These are phyloP conservation scores for Muricea muricata DNA, from an alignment of 92 coral and sea anemone species.

Conservation along the genomic window DNA sequence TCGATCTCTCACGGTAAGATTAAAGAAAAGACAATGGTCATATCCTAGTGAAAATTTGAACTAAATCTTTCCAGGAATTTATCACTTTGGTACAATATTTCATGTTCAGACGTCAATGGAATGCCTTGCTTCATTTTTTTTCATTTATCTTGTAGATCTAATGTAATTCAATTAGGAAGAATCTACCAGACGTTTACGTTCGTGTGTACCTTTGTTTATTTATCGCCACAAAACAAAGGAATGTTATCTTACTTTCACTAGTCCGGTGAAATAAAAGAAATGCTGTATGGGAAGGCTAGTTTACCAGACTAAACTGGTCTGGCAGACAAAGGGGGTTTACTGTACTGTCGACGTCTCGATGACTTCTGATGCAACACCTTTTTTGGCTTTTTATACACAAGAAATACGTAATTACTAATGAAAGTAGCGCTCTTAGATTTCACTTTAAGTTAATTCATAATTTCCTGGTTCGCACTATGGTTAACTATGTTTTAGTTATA, in stretches of 20 bases:
- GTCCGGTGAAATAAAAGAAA: neutral
- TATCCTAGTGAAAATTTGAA: too few species aligned
- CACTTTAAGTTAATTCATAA: neutral
- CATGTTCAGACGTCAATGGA: too few species aligned
- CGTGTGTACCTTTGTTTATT: neutral
- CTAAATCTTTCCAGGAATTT: too few species aligned
- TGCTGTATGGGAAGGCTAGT: neutral
- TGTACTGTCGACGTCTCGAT: neutral
- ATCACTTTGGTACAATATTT: too few species aligned
- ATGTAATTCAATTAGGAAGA: neutral
- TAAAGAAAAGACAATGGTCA: too few species aligned
- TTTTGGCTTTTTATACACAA: neutral
- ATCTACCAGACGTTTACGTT: neutral
- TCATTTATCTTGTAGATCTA: neutral
- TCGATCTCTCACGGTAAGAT: too few species aligned
- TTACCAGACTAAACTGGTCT: neutral
- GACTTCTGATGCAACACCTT: neutral
- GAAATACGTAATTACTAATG: neutral
- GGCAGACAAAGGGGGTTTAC: neutral
- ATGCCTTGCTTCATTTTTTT: too few species aligned
- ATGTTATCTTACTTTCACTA: neutral
- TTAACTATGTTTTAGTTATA: too few species aligned
- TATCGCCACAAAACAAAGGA: neutral
- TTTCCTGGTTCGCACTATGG: slow-evolving; percentile 2
- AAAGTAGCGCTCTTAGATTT: neutral